Base-by-base conservation (phyloP, 2,113 vertebrate species). In the Strigops habroptila region DNA sequence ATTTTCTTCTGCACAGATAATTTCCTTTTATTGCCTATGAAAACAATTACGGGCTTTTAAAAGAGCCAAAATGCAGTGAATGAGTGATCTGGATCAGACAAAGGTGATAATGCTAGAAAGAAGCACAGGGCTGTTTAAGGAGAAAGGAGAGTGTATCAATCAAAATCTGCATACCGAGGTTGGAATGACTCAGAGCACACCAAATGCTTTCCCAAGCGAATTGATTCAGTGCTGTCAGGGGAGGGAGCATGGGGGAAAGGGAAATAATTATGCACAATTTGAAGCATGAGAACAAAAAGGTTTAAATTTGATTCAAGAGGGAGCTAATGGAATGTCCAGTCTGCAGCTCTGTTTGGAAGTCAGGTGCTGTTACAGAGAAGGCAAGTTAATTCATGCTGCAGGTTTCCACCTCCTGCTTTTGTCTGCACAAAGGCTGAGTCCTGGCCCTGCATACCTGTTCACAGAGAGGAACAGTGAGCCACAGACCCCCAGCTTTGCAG, bases 251-350 rank as follows among this genome's bases (percentile, higher is more conserved):
- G 14, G 31, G 44, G 24, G 24, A 68, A 91, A 35, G 37, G 39
- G 46, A 86, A 88, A 59, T 84, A 83, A 81, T 81, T 82, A 64
- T 23, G 35, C 39, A 67, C 63, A 90, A 53, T 70, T 83, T 78
- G 33, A 86, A 86, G 73, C 39, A 74, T 43, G 21, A 91, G 77
- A 94, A 86, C 35, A 86, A 30, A 83, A 93, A 78, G 33, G 70
- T 90, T 90, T 53, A 70, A 37, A 77, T 96, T 88, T 84, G 21
- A 71, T 96, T 92, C 41, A 86, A 33, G 68, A 70, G 31, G 49
- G 37, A 86, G 68, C 64, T 93, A 90, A 78, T 88, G 73, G 51
- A 62, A 92, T 59, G 76, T 49, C 31, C 68, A 86, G 77, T 39
- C 68, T 96, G 80, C 49, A 81, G 60, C 51, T 86, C 49, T 83